phyloP scores from a whole-genome alignment of 1,140 invertebrate species.

The Aricia agestis region DNA sequence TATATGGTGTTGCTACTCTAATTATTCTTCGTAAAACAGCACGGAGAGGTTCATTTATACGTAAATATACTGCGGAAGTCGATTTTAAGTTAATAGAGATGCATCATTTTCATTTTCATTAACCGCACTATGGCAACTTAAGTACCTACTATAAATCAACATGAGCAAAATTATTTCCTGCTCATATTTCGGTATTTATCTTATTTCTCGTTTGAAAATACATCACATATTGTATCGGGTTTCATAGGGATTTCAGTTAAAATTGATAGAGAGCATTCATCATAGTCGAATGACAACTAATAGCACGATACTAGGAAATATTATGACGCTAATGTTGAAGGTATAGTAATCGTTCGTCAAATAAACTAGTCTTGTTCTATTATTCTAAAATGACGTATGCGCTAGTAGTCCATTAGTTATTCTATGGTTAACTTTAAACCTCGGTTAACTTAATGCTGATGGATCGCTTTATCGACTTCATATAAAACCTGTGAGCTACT shows the following conservation, averaged over 20 bases:
- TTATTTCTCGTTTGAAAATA: slow-evolving; percentile 11
- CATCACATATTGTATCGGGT: slow-evolving; percentile 11
- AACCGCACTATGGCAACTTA: background rate
- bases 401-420: too few species aligned
- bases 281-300: slow-evolving; percentile 3
- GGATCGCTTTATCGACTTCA: background rate
- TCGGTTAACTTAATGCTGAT: background rate
- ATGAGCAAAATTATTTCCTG: background rate
- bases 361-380: background rate
- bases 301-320: slow-evolving; percentile 3
- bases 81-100: background rate
- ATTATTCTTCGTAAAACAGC: too few species aligned
- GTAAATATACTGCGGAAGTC: background rate
- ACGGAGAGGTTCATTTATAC: background rate
- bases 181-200: slow-evolving; percentile 1
- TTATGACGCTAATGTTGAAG: background rate
- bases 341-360: background rate
- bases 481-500: too few species aligned
- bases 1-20: too few species aligned
- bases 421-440: background rate
- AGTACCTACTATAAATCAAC: background rate
- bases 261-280: slow-evolving; percentile 9
- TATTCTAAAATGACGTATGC: background rate
- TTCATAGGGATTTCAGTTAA: slow-evolving; percentile 13
- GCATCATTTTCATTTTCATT: slow-evolving; percentile 2